Evolutionary conservation across 2,113 vertebrate genomes (phyloP), one percentile per base, ranked within the genome.

Genomic region (Vidua chalybeata): DNA sequence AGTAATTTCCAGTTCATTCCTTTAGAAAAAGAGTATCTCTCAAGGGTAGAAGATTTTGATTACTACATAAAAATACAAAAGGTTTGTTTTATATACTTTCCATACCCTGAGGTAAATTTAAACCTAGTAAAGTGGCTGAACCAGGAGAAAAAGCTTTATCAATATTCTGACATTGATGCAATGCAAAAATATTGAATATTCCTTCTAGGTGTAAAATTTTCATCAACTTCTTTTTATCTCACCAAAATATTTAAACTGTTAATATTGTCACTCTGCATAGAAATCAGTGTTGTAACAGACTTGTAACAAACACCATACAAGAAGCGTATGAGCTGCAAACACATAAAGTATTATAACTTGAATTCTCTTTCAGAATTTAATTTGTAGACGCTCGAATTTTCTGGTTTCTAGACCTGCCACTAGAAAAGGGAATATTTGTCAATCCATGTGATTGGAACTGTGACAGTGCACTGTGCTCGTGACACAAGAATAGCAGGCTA

Each of bases 41-140:
- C 43, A 83, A 89, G 43, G 31, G 41, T 63, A 94, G 55, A 94
- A 51, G 74, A 90, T 91, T 95, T 90, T 82, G 46, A 74, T 86
- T 83, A 33, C 33, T 92, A 24, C 41, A 85, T 83, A 84, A 93
- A 87, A 95, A 80, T 56, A 62, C 16, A 56, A 11, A 56, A 30
- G 55, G 13, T 37, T 95, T 89, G 15, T 58, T 85, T 92, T 69
- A 87, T 46, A 81, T 76, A 61, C 11, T 87, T 28, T 43, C 24
- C 13, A 24, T 66, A 39, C 45, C 17, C 62, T 55, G n/a, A 67
- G 24, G 17, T 87, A 93, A 89, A 95, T 87, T 41, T 80, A 72
- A 92, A 89, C 61, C 24, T 52, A 41, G 30, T 41, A n/a, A 92
- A 87, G 41, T 69, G 43, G 15, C 43, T 94, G 54, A 94, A 15